Conservation (phyloP, 1,140 invertebrate species). For the Drosophila athabasca region DNA sequence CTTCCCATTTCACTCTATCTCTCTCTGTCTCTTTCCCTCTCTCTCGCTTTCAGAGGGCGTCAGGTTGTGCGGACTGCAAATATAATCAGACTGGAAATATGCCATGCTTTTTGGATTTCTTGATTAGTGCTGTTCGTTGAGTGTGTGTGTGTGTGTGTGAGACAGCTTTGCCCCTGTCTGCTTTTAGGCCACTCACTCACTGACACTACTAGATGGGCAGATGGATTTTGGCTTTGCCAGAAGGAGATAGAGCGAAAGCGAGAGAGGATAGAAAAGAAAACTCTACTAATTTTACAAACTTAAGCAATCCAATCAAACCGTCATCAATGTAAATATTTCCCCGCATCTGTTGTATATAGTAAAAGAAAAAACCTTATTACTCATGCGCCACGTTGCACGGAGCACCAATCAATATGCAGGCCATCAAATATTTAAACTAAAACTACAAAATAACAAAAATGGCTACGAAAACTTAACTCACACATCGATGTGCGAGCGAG, state of each 20-base stretch:
- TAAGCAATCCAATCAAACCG: constrained; percentile 45
- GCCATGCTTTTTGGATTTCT: constrained; percentile 64
- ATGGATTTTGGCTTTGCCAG: background rate
- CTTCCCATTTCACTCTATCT: background rate
- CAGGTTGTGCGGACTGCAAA: constrained; percentile 42
- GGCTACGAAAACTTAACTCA: constrained; percentile 70
- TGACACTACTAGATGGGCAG: background rate
- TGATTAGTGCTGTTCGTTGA: constrained; percentile 58
- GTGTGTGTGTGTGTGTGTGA: constrained; percentile 6
- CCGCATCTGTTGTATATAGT: constrained; percentile 36
- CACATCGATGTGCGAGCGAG: constrained; percentile 14
- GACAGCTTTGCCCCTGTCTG: background rate
- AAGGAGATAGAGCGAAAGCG: background rate
- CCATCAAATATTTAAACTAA: constrained; percentile 79
- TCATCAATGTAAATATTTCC: constrained; percentile 49
- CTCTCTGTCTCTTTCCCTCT: background rate
- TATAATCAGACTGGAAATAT: constrained; percentile 70
- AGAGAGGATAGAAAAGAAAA: background rate
- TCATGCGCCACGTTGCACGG: constrained; percentile 77
- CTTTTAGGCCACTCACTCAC: background rate
- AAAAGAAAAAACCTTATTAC: constrained; percentile 61
- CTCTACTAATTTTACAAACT: constrained; percentile 13
- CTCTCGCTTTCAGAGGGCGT: background rate
- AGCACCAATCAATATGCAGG: constrained; percentile 80
- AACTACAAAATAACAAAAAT: constrained; percentile 82